Conservation (phyloP, 2,888 invertebrate genomes). For the Andrena minutula region DNA sequence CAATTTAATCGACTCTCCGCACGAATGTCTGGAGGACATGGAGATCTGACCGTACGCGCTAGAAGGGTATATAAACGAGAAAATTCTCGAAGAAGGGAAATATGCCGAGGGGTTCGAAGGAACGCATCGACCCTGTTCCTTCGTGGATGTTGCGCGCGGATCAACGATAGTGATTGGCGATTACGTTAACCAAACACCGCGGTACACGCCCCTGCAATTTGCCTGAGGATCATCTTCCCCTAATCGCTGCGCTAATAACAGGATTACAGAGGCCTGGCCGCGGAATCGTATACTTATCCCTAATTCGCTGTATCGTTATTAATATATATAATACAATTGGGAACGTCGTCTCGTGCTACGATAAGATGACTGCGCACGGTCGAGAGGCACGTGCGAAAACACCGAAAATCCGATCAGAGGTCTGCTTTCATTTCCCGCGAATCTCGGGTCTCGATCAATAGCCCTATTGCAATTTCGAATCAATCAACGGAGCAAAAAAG, state of each 20-base stretch:
- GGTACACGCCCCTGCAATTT: constrained; percentile 84
- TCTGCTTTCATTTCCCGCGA: neutral
- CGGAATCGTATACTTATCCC: constrained; percentile 83
- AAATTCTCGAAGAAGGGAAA: constrained; percentile 62
- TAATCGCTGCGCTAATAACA: constrained; percentile 85
- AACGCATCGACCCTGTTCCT: constrained; percentile 61
- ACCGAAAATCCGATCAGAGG: constrained; percentile 26
- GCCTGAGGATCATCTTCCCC: constrained; percentile 81
- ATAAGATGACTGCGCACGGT: constrained; percentile 52
- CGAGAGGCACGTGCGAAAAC: constrained; percentile 54
- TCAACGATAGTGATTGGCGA: constrained; percentile 82
- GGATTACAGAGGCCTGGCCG: constrained; percentile 81
- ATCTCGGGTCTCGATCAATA: neutral
- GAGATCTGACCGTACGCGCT: constrained; percentile 42
- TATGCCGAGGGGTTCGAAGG: constrained; percentile 61
- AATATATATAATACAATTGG: constrained; percentile 73
- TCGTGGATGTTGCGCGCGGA: constrained; percentile 68
- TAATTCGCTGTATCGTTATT: constrained; percentile 83
- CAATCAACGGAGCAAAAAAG: constrained; percentile 19
- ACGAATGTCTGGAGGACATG: constrained; percentile 70
- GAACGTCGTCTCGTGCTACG: constrained; percentile 56
- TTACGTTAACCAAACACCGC: constrained; percentile 84
- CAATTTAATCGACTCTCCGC: constrained; percentile 69
- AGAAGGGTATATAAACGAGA: constrained; percentile 37
- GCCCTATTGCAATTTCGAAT: constrained; percentile 14